Evolutionary conservation across 2,888 invertebrate species (phyloP).

Genomic region (Temnothorax ravouxi): DNA sequence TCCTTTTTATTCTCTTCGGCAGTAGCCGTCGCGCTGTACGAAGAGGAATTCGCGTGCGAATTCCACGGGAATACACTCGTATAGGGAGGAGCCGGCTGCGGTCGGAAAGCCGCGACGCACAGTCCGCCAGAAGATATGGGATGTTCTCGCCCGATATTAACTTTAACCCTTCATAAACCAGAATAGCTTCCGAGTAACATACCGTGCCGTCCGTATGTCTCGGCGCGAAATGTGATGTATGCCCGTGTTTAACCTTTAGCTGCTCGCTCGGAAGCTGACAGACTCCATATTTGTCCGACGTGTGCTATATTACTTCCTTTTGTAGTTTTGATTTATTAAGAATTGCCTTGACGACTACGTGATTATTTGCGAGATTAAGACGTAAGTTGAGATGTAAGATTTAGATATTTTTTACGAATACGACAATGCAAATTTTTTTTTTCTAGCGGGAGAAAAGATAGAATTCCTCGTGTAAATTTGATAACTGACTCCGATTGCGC

Average conservation of each 20-base stretch:
- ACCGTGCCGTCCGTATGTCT: constrained; percentile 23
- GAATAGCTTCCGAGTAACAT: constrained; percentile 49
- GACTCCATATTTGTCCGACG: constrained; percentile 37
- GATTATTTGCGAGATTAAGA: constrained; percentile 28
- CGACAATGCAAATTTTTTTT: background rate
- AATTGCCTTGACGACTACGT: constrained; percentile 15
- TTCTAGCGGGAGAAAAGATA: background rate
- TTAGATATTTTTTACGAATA: background rate
- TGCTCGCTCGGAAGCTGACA: constrained; percentile 49
- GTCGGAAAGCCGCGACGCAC: constrained; percentile 23
- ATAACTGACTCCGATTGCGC: constrained; percentile 1
- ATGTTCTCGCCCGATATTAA: constrained; percentile 42
- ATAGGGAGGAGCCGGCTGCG: constrained; percentile 63
- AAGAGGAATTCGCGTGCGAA: constrained; percentile 68
- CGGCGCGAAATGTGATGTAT: constrained; percentile 48
- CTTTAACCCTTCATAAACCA: constrained; percentile 43
- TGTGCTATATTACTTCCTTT: constrained; percentile 1
- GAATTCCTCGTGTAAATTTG: background rate
- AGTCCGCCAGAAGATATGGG: constrained; percentile 24
- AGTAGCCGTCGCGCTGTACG: constrained; percentile 60
- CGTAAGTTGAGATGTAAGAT: background rate
- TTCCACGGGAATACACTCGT: constrained; percentile 72
- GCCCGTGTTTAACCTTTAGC: constrained; percentile 40
- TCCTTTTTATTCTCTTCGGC: constrained; percentile 50
- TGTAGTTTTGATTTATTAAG: constrained; percentile 39